Base-by-base conservation (phyloP, 2,888 invertebrate genomes). In the Tineola bisselliella region DNA sequence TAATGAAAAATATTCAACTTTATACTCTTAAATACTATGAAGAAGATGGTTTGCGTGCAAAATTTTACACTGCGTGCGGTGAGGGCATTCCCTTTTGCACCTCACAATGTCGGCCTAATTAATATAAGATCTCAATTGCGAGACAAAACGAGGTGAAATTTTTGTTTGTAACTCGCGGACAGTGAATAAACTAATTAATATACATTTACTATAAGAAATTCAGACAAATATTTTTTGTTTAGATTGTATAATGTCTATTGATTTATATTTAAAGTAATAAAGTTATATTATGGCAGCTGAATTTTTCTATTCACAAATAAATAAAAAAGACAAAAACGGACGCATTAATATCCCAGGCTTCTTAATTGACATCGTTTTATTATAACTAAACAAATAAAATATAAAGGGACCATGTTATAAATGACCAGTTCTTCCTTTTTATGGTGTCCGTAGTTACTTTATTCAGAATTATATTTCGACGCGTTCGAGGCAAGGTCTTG, bases 81-180 rank as follows among this genome's bases (percentile, higher is more conserved):
- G 76, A 77, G 69, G 81, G 81, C 83, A 81, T 86, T 83, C 78
- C 74, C 74, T 70, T 71, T 71, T 73, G 70, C 73, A 75, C 74
- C 73, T 79, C 84, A 81, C 82, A 78, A 81, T 72, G 76, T 72
- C 79, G 77, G 79, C 76, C 86, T 86, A 87, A 87, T 87, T 87
- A 88, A 87, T 87, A 87, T 86, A 86, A 84, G 84, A 86, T 87
- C 87, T 88, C 87, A 87, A 88, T 88, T 87, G 82, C 81, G 81
- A 86, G 84, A 84, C 79, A 82, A 81, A 83, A 81, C 76, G 79
- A 81, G 77, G 72, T 75, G 75, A 69, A 76, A 79, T 82, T 83
- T 82, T 83, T 80, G 74, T 74, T 76, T 71, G 76, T 69, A 72
- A 70, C 72, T 74, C 74, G 74, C 18, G 56, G 25, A 56, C 56